A percentile compares a stretch with the other conserved stretches of the same genome.
phyloP scores from a whole-genome alignment of 2,888 invertebrate genomes.

The Calliopum simillimum region DNA sequence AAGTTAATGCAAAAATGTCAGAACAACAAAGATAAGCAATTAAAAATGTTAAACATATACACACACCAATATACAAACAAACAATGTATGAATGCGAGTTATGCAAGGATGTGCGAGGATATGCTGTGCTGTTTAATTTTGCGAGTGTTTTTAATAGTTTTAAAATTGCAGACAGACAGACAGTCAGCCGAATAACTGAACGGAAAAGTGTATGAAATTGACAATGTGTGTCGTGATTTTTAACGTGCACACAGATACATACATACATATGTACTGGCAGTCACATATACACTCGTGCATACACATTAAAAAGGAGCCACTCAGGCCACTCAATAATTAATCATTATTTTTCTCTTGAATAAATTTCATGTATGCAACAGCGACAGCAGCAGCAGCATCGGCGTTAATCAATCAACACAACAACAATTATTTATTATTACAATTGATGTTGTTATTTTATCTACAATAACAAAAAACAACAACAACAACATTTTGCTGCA shows the following conservation, averaged over 20 bases:
- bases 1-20: conserved; percentile 33
- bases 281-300: conserved; percentile 24
- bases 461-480: too few relatives aligned
- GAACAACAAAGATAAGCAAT: conserved; percentile 27
- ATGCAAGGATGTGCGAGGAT: too few relatives aligned
- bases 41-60: conserved; percentile 20
- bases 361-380: conserved; percentile 16
- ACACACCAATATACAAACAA: background rate
- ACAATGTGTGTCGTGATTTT: conserved; percentile 12
- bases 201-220: conserved; percentile 4
- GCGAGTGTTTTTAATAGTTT: too few relatives aligned
- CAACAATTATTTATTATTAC: conserved; percentile 21
- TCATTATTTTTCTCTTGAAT: conserved; percentile 35
- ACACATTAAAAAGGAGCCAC: background rate
- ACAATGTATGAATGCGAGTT: background rate
- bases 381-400: background rate
- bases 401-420: conserved; percentile 35
- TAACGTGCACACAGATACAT: background rate
- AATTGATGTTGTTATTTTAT: too few relatives aligned
- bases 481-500: too few relatives aligned
- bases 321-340: conserved; percentile 31
- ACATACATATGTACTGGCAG: background rate
- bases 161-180: too few relatives aligned
- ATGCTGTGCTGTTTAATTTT: too few relatives aligned
- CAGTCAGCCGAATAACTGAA: too few relatives aligned